These are phyloP conservation scores for Paratrypauchen microcephalus DNA, from an alignment of 2,797 vertebrate genomes.

Conservation along the genomic window DNA sequence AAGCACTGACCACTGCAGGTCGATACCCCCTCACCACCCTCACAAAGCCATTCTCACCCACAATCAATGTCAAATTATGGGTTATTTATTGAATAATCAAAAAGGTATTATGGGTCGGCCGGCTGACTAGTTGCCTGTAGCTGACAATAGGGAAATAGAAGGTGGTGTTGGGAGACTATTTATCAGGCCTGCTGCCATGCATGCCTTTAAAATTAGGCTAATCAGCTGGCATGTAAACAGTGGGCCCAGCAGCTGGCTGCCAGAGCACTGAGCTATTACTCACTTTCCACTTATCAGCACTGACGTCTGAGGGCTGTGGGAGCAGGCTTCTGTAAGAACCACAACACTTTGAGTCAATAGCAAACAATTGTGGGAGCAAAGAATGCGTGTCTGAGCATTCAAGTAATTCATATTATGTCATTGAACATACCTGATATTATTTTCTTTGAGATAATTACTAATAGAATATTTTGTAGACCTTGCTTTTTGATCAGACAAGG, in stretches of 20 bases:
- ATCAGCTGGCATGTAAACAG: conserved; percentile 92
- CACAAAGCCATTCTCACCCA: conserved; percentile 71
- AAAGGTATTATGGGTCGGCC: conserved; percentile 77
- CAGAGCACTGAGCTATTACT: conserved; percentile 85
- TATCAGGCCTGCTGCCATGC: conserved; percentile 78
- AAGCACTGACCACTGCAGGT: conserved; percentile 80
- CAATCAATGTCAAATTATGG: conserved; percentile 89
- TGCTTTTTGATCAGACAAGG: neutral
- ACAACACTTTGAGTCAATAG: conserved; percentile 29
- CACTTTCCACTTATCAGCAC: conserved; percentile 82
- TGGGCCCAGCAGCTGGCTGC: conserved; percentile 85
- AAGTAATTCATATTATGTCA: conserved; percentile 13
- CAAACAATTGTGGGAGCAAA: conserved; percentile 20
- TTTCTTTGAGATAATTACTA: neutral
- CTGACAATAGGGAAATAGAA: conserved; percentile 65
- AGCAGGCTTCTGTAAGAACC: conserved; percentile 19
- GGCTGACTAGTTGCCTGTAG: conserved; percentile 69
- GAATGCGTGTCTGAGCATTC: conserved; percentile 6
- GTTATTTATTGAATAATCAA: conserved; percentile 91
- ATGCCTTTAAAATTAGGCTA: conserved; percentile 88
- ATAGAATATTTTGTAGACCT: neutral
- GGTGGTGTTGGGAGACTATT: conserved; percentile 66
- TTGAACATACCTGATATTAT: neutral
- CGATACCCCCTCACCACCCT: conserved; percentile 65
- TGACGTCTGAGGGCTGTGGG: conserved; percentile 49